These are phyloP conservation scores for Sebastes jordani DNA, from an alignment of 2,797 vertebrate species.

Conservation along the genomic window DNA sequence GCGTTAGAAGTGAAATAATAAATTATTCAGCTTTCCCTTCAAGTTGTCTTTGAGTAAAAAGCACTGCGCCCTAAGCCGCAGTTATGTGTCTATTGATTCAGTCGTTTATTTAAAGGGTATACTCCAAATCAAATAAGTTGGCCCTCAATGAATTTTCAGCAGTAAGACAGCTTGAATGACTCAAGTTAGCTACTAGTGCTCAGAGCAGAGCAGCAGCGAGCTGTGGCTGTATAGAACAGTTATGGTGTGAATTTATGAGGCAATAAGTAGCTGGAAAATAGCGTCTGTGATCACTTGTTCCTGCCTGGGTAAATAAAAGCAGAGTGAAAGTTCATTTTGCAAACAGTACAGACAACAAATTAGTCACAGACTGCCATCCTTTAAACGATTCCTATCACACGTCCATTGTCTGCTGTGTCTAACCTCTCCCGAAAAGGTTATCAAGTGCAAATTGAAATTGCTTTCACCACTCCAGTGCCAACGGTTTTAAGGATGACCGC, in stretches of 20 bases:
- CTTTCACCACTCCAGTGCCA: slow-evolving; percentile 39
- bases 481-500: slow-evolving; percentile 42
- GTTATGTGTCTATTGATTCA: background rate
- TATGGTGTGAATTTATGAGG: background rate
- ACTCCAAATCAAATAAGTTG: background rate
- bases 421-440: slow-evolving; percentile 46
- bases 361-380: background rate
- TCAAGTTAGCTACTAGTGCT: background rate
- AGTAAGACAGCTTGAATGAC: background rate
- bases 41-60: background rate
- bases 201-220: background rate
- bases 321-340: background rate
- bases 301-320: background rate
- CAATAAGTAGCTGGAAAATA: slow-evolving; percentile 1
- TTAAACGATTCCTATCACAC: slow-evolving; percentile 34
- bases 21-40: background rate
- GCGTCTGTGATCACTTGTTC: background rate
- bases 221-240: background rate
- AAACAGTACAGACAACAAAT: slow-evolving; percentile 1
- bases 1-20: background rate
- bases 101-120: background rate
- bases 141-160: background rate
- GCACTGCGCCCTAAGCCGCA: background rate
- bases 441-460: slow-evolving; percentile 45
- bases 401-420: slow-evolving; percentile 3